Evolutionary conservation across 92 coral and sea anemone genomes (phyloP).

Genomic region (Epizoanthus scotinus): DNA sequence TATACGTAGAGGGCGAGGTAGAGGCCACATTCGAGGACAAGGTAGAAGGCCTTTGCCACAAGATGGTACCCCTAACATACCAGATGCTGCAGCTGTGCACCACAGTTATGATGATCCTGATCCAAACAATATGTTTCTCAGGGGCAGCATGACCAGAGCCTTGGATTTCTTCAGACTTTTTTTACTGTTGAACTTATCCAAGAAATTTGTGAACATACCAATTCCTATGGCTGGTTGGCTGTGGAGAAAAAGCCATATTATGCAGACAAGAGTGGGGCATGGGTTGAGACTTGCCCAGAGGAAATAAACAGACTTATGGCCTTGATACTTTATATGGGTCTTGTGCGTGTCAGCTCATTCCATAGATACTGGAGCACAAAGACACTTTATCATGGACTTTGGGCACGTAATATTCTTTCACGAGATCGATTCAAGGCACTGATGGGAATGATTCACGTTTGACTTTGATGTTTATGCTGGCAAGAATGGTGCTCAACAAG

Average conservation of each 20-base stretch:
- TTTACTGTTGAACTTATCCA: slow-evolving; percentile 16
- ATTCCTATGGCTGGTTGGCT: slow-evolving; percentile 12
- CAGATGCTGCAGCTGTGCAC: background rate
- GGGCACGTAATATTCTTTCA: slow-evolving; percentile 59
- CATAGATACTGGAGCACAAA: slow-evolving; percentile 72
- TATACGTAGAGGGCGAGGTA: slow-evolving; percentile 11
- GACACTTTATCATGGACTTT: slow-evolving; percentile 65
- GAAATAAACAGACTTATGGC: slow-evolving; percentile 64
- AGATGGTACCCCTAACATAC: background rate
- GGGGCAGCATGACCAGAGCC: background rate
- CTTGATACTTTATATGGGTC: slow-evolving; percentile 57
- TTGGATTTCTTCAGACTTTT: background rate
- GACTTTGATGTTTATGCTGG: slow-evolving; percentile 63
- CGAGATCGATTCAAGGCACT: slow-evolving; percentile 49
- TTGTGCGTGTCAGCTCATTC: slow-evolving; percentile 47
- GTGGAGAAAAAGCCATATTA: slow-evolving; percentile 19
- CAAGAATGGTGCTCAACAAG: slow-evolving; percentile 49
- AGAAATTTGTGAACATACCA: slow-evolving; percentile 25
- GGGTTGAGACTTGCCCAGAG: slow-evolving; percentile 55
- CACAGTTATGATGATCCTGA: slow-evolving; percentile 27
- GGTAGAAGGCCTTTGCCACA: background rate
- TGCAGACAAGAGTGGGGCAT: slow-evolving; percentile 27
- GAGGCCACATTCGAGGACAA: background rate
- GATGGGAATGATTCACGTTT: slow-evolving; percentile 64
- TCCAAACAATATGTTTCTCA: background rate